These are phyloP conservation scores for Vollenhovia emeryi DNA, from an alignment of 1,140 invertebrate species.

Conservation along the genomic window DNA sequence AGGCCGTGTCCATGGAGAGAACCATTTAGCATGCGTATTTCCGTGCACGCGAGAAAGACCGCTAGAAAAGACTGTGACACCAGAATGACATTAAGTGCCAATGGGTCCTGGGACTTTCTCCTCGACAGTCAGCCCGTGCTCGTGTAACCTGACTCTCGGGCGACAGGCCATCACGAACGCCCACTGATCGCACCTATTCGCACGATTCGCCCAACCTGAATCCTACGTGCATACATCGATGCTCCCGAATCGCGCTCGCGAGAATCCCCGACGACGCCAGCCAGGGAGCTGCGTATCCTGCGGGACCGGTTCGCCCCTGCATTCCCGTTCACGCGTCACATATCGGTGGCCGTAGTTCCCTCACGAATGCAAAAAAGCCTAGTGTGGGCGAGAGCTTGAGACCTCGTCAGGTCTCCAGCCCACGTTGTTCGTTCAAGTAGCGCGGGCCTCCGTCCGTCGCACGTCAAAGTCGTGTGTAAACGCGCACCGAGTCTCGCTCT, in stretches of 20 bases:
- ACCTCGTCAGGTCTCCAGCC: conserved; percentile 63
- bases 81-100: conserved; percentile 57
- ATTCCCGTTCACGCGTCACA: conserved; percentile 62
- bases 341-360: conserved; percentile 61
- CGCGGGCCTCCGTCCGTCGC: conserved; percentile 16
- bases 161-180: conserved; percentile 61
- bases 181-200: conserved; percentile 60
- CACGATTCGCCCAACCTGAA: conserved; percentile 40
- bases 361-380: conserved; percentile 58
- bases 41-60: background rate
- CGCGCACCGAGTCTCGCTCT: conserved; percentile 20
- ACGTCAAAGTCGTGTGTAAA: background rate
- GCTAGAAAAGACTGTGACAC: background rate
- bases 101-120: conserved; percentile 61
- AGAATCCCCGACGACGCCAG: conserved; percentile 23
- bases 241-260: conserved; percentile 45
- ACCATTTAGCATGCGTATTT: conserved; percentile 15
- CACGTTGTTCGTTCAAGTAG: conserved; percentile 59
- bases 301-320: conserved; percentile 71
- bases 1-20: background rate
- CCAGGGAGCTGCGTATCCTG: conserved; percentile 34
- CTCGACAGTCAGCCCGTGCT: conserved; percentile 50
- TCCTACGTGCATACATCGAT: conserved; percentile 4
- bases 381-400: conserved; percentile 69
- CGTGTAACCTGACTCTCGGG: conserved; percentile 47